Conservation (phyloP, 2,888 invertebrate genomes). For the Agrotis segetum region DNA sequence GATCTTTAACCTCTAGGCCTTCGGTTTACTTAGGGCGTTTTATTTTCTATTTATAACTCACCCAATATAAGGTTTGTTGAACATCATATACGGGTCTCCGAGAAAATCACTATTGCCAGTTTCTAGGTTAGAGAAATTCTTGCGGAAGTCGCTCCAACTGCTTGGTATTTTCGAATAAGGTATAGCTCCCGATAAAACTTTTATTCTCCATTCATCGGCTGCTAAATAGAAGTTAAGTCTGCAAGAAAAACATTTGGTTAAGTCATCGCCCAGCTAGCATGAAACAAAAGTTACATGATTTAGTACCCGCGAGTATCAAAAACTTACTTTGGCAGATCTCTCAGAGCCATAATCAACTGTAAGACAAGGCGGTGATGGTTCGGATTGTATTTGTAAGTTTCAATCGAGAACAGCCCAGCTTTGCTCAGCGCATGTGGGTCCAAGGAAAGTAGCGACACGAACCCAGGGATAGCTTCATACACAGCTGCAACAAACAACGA, state of each 20-base stretch:
- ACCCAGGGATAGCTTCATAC: conserved; percentile 89
- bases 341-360: conserved; percentile 89
- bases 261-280: background rate
- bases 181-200: conserved; percentile 82
- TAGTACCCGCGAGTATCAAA: background rate
- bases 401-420: conserved; percentile 85
- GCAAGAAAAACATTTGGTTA: conserved; percentile 60
- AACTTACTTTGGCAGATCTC: conserved; percentile 89
- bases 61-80: conserved; percentile 91
- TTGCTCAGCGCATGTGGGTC: conserved; percentile 87
- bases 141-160: conserved; percentile 89
- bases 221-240: conserved; percentile 90
- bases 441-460: conserved; percentile 89
- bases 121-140: conserved; percentile 85
- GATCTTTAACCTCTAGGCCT: background rate
- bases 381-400: conserved; percentile 83
- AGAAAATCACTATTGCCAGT: conserved; percentile 87
- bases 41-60: conserved; percentile 68
- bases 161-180: conserved; percentile 77
- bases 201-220: conserved; percentile 90
- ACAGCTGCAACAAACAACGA: conserved; percentile 78
- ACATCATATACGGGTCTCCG: conserved; percentile 86
- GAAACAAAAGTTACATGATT: conserved; percentile 3
- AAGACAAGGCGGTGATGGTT: conserved; percentile 87
- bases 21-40: background rate